phyloP scores from a whole-genome alignment of 2,113 vertebrate genomes.

The Toxostoma redivivum region DNA sequence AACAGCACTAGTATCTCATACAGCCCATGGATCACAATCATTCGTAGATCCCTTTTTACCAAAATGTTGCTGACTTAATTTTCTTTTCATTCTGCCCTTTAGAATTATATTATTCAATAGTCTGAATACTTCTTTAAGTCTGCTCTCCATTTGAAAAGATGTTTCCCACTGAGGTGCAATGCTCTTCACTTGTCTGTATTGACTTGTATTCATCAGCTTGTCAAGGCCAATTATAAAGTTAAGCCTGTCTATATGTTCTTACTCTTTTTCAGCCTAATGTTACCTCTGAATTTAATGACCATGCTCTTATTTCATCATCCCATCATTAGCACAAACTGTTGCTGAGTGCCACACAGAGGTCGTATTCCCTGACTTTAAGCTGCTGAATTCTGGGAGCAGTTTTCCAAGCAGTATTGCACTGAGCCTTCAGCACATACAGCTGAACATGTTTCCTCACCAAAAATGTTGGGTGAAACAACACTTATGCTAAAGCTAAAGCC shows the following conservation, averaged over 20 bases:
- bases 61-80: neutral
- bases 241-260: neutral
- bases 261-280: neutral
- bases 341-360: neutral
- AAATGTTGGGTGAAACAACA: neutral
- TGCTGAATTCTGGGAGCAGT: neutral
- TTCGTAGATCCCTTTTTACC: neutral
- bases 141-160: neutral
- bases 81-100: neutral
- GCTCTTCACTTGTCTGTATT: neutral
- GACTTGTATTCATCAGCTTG: neutral
- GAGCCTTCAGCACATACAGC: neutral
- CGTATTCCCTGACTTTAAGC: neutral
- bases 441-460: neutral
- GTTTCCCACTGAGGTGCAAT: neutral
- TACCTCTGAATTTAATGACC: neutral
- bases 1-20: neutral
- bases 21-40: neutral
- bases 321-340: neutral
- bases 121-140: neutral
- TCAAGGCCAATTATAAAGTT: neutral
- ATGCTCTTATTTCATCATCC: neutral
- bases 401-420: neutral
- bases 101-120: neutral
- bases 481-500: neutral